These are phyloP conservation scores for Melanotaenia parkinsoni DNA, from an alignment of 2,797 vertebrate genomes.

Conservation along the genomic window DNA sequence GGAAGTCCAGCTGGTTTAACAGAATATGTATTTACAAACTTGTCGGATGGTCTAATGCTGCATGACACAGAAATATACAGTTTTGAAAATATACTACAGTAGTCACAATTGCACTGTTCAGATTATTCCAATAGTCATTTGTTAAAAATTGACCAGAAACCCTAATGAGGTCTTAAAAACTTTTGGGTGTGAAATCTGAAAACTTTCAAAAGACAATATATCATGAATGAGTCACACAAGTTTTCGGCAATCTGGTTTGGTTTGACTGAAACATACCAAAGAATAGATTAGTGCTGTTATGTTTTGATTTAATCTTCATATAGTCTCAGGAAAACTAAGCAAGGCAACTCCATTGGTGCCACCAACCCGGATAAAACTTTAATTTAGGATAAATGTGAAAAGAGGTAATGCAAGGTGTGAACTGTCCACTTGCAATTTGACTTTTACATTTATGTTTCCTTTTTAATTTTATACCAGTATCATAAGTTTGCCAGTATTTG, in stretches of 20 bases:
- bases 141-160: not conserved
- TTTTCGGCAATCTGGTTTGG: not conserved
- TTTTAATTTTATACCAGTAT: not conserved
- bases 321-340: not conserved
- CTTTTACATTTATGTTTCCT: too few relatives aligned
- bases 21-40: not conserved
- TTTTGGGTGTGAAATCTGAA: not conserved
- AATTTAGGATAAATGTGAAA: not conserved
- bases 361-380: too few relatives aligned
- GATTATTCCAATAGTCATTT: not conserved
- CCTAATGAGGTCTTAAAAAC: not conserved
- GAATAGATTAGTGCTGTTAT: not conserved
- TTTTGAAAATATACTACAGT: not conserved
- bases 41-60: not conserved
- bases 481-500: not conserved
- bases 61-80: not conserved
- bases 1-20: not conserved
- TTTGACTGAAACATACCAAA: not conserved
- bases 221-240: not conserved
- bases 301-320: not conserved
- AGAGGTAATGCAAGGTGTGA: not conserved
- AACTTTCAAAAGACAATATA: not conserved
- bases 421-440: not conserved
- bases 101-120: not conserved
- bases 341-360: too few relatives aligned